Base-by-base conservation (phyloP, 2,113 vertebrate species). In the Anarhynchus alexandrinus region DNA sequence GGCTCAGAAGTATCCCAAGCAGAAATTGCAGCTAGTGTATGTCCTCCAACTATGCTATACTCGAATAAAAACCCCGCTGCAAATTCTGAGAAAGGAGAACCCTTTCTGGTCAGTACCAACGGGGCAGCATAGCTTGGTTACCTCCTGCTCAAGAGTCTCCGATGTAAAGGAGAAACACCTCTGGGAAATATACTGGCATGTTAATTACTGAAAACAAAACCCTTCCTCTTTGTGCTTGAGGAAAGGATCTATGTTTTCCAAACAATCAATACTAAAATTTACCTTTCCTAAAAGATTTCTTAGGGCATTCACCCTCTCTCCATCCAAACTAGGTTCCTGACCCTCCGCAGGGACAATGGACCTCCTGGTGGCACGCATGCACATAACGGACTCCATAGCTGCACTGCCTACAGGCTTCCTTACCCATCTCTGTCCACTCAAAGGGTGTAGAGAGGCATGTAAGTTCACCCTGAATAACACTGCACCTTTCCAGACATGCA, bases 331-430 rank as follows among this genome's bases (percentile, higher is more conserved):
- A 66, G 26, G 23, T 11, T 81, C 23, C 70, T 55, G 51, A 71
- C 12, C 11, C 32, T 58, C 32, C 29, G 5, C 15, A 69, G 22
- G 14, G 19, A 76, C 73, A 45, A 9, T 0, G 8, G 49, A 36
- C 34, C 34, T 92, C 42, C 65, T 26, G 34, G 42, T 4, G 6
- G 25, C 21, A 58, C 0, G 0, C 8, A 42, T 38, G 21, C 10
- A 84, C 22, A 1, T 6, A 20, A 10, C 6, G 22, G 7, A 82
- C n/a, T 66, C 45, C 40, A 15, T 1, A 17, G 42, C 42, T 71
- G 25, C 5, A 2, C 62, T 82, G 32, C 52, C 57, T 19, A 13
- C 12, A 45, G 27, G 26, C 42, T 43, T 71, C 66, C 70, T 64
- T 9, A 14, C 11, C 4, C 32, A 36, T 3, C 32, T 49, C 58